Evolutionary conservation across 2,888 invertebrate species (phyloP).

Genomic region (Cheilosia impressa): DNA sequence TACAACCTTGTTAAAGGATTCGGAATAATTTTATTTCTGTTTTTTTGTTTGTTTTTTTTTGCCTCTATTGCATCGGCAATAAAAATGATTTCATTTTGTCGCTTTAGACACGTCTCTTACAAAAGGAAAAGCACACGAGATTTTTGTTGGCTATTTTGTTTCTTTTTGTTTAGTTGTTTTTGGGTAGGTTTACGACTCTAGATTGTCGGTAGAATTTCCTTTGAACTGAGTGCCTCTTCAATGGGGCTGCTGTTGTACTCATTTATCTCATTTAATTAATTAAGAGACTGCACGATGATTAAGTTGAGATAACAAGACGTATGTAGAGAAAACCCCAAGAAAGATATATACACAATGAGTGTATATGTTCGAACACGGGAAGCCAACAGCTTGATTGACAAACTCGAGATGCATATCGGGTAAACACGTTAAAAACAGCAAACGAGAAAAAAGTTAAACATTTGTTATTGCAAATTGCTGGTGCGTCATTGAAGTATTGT

Average conservation of each 20-base stretch:
- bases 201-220: slow-evolving; percentile 66
- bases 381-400: slow-evolving; percentile 69
- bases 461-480: slow-evolving; percentile 67
- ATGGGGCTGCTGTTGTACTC: slow-evolving; percentile 28
- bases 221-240: slow-evolving; percentile 62
- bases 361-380: slow-evolving; percentile 38
- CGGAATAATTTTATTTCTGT: slow-evolving; percentile 27
- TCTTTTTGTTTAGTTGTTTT: slow-evolving; percentile 22
- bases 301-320: slow-evolving; percentile 62
- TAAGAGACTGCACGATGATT: slow-evolving; percentile 73
- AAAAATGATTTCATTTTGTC: slow-evolving; percentile 73
- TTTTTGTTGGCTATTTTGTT: slow-evolving; percentile 34
- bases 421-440: slow-evolving; percentile 51
- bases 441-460: slow-evolving; percentile 30
- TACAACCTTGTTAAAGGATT: slow-evolving; percentile 64
- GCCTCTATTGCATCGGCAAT: slow-evolving; percentile 43
- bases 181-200: slow-evolving; percentile 54
- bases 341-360: not conserved
- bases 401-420: slow-evolving; percentile 71
- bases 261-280: slow-evolving; percentile 75
- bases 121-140: slow-evolving; percentile 51
- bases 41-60: no score
- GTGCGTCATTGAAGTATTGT: slow-evolving; percentile 11
- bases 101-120: slow-evolving; percentile 53
- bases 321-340: slow-evolving; percentile 13